Evolutionary conservation across 2,888 invertebrate genomes (phyloP).

Genomic region (Alloscopus bannaensis): DNA sequence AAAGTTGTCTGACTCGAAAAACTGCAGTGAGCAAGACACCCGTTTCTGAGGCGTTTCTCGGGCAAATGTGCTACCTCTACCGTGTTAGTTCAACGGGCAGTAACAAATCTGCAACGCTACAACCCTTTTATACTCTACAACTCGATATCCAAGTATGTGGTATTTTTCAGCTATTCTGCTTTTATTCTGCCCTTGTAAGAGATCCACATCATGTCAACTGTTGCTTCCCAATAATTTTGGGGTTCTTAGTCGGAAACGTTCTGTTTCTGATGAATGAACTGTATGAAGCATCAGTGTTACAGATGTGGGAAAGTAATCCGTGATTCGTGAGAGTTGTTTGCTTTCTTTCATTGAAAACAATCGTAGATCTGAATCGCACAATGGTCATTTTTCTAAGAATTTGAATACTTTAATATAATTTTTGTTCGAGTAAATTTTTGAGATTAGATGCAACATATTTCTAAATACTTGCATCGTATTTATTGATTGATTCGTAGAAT

Average conservation of each 20-base stretch:
- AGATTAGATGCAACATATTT: not conserved
- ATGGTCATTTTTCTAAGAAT: constrained; percentile 1
- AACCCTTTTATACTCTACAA: constrained; percentile 96
- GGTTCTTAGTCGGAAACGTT: constrained; percentile 61
- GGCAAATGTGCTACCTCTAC: constrained; percentile 90
- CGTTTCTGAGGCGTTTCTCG: constrained; percentile 94
- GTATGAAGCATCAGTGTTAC: constrained; percentile 67
- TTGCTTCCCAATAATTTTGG: constrained; percentile 35
- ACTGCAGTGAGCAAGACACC: constrained; percentile 90
- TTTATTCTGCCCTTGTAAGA: not conserved
- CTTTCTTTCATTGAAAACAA: constrained; percentile 27
- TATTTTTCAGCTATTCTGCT: not conserved
- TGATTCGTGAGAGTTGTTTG: constrained; percentile 68
- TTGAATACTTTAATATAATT: not conserved
- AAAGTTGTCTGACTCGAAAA: constrained; percentile 90
- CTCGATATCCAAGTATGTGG: constrained; percentile 90
- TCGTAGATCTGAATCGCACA: constrained; percentile 67
- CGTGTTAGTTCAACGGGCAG: constrained; percentile 81
- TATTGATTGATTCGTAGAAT: constrained; percentile 73
- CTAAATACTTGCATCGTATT: not conserved
- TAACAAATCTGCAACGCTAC: constrained; percentile 91
- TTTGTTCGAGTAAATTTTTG: not conserved
- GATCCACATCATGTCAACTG: constrained; percentile 67
- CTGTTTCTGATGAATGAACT: constrained; percentile 52
- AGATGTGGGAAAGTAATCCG: constrained; percentile 69